A percentile compares a stretch with the other conserved stretches of the same genome.
Evolutionary conservation across 2,797 vertebrate genomes (phyloP).

Genomic region (Tolypeutes matacus): DNA sequence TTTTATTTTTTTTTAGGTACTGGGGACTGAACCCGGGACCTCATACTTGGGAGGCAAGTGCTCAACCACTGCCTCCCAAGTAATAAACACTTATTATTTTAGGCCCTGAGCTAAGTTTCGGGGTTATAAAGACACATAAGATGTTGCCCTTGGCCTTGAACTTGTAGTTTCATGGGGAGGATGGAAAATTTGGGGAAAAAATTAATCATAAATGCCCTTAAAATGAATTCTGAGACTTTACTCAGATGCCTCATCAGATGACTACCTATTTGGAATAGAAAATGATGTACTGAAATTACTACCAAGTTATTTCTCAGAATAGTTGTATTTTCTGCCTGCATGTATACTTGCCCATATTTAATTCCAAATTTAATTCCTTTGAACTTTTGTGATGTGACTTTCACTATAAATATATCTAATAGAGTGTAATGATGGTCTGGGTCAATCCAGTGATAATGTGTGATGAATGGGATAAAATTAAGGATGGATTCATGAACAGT

Average conservation of each 20-base stretch:
- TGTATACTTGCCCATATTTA: not conserved
- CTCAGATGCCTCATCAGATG: not conserved
- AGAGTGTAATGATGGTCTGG: not conserved
- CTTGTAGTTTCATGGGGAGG: not conserved
- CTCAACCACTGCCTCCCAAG: too few relatives aligned
- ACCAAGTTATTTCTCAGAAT: not conserved
- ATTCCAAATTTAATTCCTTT: not conserved
- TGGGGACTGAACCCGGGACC: too few relatives aligned
- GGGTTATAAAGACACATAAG: not conserved
- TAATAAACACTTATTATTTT: not conserved
- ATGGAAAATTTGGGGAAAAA: not conserved
- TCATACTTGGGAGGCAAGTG: too few relatives aligned
- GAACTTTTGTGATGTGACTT: not conserved
- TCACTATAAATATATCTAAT: not conserved
- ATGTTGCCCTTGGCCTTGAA: not conserved
- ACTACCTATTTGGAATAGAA: not conserved
- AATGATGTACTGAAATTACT: slow-evolving; percentile 44
- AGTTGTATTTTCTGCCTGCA: not conserved
- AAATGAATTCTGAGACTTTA: not conserved
- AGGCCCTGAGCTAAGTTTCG: not conserved
- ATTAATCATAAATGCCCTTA: not conserved
- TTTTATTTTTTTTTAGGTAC: too few relatives aligned
- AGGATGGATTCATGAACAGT: not conserved
- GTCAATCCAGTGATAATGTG: not conserved
- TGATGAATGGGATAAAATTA: not conserved